Evolutionary conservation across 2,797 vertebrate species (phyloP).

Genomic region (Melanotaenia pygmaea): DNA sequence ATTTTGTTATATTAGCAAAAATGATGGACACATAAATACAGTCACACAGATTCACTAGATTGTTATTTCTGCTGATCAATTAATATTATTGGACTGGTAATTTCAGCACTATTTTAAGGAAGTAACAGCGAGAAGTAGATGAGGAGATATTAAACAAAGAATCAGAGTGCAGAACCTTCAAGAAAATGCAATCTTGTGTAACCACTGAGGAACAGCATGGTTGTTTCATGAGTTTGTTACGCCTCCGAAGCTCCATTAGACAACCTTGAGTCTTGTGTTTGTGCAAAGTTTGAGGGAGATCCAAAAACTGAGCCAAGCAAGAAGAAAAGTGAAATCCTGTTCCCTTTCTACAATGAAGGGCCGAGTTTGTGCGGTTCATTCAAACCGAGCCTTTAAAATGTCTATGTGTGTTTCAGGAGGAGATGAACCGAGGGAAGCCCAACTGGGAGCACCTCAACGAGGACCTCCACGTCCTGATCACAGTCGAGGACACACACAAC

Average conservation of each 20-base stretch:
- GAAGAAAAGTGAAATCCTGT: constrained; percentile 60
- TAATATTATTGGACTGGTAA: neutral
- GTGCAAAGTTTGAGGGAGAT: constrained; percentile 33
- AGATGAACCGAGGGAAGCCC: constrained; percentile 98
- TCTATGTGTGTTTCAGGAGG: constrained; percentile 86
- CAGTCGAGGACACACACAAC: constrained; percentile 99
- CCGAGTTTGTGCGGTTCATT: constrained; percentile 43
- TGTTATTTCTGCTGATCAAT: neutral
- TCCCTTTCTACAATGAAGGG: constrained; percentile 21
- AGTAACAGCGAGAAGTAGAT: neutral
- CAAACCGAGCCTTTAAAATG: constrained; percentile 37
- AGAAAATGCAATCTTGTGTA: constrained; percentile 45
- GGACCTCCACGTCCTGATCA: constrained; percentile 98
- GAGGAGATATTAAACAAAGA: constrained; percentile 12
- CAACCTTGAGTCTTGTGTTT: constrained; percentile 52
- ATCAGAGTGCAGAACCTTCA: constrained; percentile 19
- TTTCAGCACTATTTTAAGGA: neutral
- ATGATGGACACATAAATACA: neutral
- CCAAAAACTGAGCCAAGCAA: constrained; percentile 54
- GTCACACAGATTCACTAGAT: neutral
- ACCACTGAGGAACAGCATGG: constrained; percentile 30
- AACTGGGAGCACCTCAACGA: constrained; percentile 99
- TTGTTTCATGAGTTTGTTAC: constrained; percentile 37
- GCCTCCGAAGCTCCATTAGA: constrained; percentile 36
- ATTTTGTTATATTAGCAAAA: neutral